These are phyloP conservation scores for Thamnaconus septentrionalis DNA, from an alignment of 2,113 vertebrate species.

Conservation along the genomic window DNA sequence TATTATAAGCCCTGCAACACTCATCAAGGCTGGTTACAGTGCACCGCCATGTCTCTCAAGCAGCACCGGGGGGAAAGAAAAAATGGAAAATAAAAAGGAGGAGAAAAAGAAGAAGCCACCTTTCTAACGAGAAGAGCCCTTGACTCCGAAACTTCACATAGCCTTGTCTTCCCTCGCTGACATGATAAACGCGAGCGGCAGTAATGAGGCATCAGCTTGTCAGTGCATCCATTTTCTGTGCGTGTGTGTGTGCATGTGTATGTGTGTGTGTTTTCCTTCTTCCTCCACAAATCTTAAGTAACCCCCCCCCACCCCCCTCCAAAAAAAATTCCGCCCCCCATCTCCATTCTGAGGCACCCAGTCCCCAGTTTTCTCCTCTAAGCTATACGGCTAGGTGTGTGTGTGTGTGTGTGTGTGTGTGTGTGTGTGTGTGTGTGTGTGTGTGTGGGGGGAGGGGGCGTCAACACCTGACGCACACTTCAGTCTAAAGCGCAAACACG, in stretches of 20 bases:
- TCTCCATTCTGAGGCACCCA: slow-evolving; percentile 35
- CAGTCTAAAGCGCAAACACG: too few relatives aligned
- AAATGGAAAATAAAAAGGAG: too few relatives aligned
- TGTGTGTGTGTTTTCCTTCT: too few relatives aligned
- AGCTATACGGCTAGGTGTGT: not conserved
- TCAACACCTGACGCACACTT: too few relatives aligned
- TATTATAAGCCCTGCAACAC: slow-evolving; percentile 74
- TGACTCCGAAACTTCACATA: slow-evolving; percentile 64
- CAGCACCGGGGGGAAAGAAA: slow-evolving; percentile 32
- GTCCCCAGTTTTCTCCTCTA: not conserved
- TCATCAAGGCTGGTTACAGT: slow-evolving; percentile 66
- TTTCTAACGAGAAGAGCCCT: slow-evolving; percentile 67
- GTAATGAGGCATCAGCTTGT: slow-evolving; percentile 69
- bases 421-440: too few relatives aligned
- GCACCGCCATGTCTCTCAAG: slow-evolving; percentile 72
- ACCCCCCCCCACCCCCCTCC: not conserved
- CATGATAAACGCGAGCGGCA: slow-evolving; percentile 63
- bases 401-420: too few relatives aligned
- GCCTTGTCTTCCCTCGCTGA: slow-evolving; percentile 66
- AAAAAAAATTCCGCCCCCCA: slow-evolving; percentile 9
- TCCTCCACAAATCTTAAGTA: slow-evolving; percentile 42
- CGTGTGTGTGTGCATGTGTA: not conserved
- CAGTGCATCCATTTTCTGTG: slow-evolving; percentile 65
- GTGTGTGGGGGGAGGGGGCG: too few relatives aligned
- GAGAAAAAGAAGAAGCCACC: slow-evolving; percentile 54